Conservation (phyloP, 2,888 invertebrate genomes). For the Sturmia bella region DNA sequence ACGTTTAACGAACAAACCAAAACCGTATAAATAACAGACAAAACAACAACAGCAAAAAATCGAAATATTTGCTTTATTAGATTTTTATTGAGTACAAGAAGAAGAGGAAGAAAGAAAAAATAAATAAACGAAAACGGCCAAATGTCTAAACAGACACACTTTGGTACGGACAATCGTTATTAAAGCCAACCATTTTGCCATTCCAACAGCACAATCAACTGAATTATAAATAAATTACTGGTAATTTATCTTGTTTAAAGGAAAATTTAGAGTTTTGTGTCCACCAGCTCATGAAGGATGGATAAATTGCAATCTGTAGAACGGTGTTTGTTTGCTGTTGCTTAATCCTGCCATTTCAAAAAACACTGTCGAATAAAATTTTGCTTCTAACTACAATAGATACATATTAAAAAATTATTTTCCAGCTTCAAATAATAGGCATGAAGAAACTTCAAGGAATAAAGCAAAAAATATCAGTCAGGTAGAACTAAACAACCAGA, state of each 20-base stretch:
- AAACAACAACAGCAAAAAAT: constrained; percentile 47
- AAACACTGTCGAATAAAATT: no score
- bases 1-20: constrained; percentile 52
- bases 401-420: no score
- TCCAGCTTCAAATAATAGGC: no score
- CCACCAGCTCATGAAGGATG: no score
- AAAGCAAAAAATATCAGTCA: no score
- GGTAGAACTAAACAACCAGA: no score
- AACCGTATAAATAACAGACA: constrained; percentile 23
- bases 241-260: constrained; percentile 50
- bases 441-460: no score
- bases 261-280: background rate
- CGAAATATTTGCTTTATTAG: constrained; percentile 71
- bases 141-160: constrained; percentile 5
- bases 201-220: constrained; percentile 22
- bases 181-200: constrained; percentile 45
- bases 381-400: no score
- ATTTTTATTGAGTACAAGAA: constrained; percentile 79
- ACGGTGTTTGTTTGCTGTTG: no score
- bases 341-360: no score
- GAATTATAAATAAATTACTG: constrained; percentile 54
- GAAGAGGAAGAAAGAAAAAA: no score
- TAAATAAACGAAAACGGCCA: constrained; percentile 10
- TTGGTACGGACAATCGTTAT: background rate
- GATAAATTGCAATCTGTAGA: no score